Evolutionary conservation across 2,888 invertebrate species (phyloP).

Genomic region (Miltochrista miniata): DNA sequence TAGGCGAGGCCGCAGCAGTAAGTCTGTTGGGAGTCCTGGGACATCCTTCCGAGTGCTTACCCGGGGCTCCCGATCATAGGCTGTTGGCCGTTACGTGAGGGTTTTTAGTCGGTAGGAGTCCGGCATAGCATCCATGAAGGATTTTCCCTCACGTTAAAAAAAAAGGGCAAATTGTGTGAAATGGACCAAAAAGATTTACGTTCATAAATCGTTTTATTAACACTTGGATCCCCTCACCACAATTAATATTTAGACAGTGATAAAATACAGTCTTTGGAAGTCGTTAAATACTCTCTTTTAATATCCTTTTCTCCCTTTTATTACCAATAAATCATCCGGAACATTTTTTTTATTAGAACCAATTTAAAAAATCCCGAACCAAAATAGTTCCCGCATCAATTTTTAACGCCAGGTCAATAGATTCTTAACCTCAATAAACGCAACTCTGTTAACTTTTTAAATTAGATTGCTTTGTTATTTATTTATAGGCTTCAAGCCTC

Average conservation of each 20-base stretch:
- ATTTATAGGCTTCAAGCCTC: too few species aligned
- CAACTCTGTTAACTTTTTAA: constrained; percentile 53
- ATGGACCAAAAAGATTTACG: background rate
- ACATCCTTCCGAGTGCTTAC: too few species aligned
- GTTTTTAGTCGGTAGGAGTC: too few species aligned
- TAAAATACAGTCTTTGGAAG: background rate
- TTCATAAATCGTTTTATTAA: too few species aligned
- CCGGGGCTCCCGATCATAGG: too few species aligned
- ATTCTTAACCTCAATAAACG: constrained; percentile 62
- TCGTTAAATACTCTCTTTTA: background rate
- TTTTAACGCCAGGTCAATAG: constrained; percentile 53
- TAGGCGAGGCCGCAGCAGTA: too few species aligned
- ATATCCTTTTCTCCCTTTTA: background rate
- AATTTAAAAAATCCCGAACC: constrained; percentile 15
- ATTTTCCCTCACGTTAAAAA: too few species aligned
- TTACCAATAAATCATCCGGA: constrained; percentile 16
- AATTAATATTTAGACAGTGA: background rate
- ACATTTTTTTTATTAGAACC: constrained; percentile 9
- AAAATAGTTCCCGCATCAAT: constrained; percentile 57
- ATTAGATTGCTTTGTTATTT: constrained; percentile 59
- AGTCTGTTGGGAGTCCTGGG: too few species aligned
- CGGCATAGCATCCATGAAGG: too few species aligned
- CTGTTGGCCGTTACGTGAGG: too few species aligned
- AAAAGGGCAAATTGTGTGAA: background rate
- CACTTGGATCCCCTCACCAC: too few species aligned